Percentiles rank a stretch among this genome's conserved stretches.
These are phyloP conservation scores for Clarias batrachus DNA, from an alignment of 2,113 vertebrate species.

Conservation along the genomic window DNA sequence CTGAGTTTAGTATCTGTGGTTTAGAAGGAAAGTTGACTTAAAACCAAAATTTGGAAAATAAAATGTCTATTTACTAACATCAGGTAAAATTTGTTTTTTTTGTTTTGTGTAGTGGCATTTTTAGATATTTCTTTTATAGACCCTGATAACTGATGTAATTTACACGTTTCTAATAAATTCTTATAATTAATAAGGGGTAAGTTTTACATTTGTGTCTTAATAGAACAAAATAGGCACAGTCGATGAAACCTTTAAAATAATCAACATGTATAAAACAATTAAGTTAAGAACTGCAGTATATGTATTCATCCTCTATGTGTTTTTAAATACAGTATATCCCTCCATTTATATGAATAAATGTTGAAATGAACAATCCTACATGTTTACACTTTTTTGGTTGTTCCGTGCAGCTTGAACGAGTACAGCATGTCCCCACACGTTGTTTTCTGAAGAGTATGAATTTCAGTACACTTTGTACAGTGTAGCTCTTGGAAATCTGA, in stretches of 20 bases:
- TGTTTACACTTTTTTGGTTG: neutral
- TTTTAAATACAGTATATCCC: neutral
- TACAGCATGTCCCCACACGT: neutral
- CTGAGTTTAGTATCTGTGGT: neutral
- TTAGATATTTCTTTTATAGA: neutral
- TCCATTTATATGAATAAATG: neutral
- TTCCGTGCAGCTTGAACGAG: neutral
- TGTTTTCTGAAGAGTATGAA: neutral
- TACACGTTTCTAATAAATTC: neutral
- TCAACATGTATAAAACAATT: neutral
- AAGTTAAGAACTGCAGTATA: neutral
- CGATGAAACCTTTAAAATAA: neutral
- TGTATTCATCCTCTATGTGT: neutral
- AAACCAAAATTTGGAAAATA: neutral
- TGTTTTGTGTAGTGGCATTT: neutral
- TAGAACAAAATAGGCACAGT: neutral
- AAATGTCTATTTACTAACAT: neutral
- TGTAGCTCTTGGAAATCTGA: slow-evolving; percentile 5
- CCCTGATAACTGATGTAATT: neutral
- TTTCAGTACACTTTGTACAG: neutral
- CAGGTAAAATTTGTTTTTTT: neutral
- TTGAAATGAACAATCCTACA: neutral
- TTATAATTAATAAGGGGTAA: neutral
- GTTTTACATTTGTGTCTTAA: neutral
- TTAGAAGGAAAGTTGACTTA: neutral